Percentiles rank a stretch among this genome's conserved stretches.
phyloP scores from a whole-genome alignment of 1,140 invertebrate species.

The Limonius californicus region DNA sequence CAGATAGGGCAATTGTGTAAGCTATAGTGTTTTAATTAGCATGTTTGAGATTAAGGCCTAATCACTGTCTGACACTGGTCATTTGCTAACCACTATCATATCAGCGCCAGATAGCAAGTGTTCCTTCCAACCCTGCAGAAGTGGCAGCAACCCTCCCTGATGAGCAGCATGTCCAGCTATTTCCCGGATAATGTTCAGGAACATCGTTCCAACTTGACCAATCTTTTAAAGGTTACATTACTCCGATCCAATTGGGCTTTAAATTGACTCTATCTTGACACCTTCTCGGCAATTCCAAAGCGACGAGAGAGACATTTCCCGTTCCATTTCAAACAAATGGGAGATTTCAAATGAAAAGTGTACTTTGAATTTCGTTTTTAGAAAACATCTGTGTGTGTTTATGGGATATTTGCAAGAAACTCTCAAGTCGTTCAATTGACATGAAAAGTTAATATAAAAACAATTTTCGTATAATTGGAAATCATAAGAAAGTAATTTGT shows the following conservation, averaged over 20 bases:
- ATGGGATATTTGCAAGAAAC: background rate
- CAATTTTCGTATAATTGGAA: background rate
- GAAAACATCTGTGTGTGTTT: background rate
- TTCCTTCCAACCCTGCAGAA: constrained; percentile 7
- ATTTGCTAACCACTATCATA: constrained; percentile 17
- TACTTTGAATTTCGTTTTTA: background rate
- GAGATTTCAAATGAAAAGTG: constrained; percentile 2
- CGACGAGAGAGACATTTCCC: constrained; percentile 16
- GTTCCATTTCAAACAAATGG: constrained; percentile 10
- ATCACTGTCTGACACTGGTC: constrained; percentile 20
- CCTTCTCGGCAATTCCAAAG: constrained; percentile 37
- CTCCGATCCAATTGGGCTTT: constrained; percentile 47
- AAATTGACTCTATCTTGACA: constrained; percentile 49
- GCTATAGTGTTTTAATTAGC: constrained; percentile 19
- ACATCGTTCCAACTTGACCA: constrained; percentile 42
- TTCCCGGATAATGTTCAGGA: constrained; percentile 40
- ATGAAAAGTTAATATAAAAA: background rate
- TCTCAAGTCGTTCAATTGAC: background rate
- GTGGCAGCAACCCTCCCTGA: constrained; percentile 19
- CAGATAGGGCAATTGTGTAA: background rate
- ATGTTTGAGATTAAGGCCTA: constrained; percentile 23
- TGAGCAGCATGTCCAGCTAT: constrained; percentile 39
- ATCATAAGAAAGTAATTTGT: too few species aligned
- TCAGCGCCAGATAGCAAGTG: constrained; percentile 17
- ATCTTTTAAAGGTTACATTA: constrained; percentile 47